Percentiles rank a stretch among this genome's conserved stretches.
phyloP scores from a whole-genome alignment of 2,797 vertebrate genomes.

The Rhynchotus rufescens region DNA sequence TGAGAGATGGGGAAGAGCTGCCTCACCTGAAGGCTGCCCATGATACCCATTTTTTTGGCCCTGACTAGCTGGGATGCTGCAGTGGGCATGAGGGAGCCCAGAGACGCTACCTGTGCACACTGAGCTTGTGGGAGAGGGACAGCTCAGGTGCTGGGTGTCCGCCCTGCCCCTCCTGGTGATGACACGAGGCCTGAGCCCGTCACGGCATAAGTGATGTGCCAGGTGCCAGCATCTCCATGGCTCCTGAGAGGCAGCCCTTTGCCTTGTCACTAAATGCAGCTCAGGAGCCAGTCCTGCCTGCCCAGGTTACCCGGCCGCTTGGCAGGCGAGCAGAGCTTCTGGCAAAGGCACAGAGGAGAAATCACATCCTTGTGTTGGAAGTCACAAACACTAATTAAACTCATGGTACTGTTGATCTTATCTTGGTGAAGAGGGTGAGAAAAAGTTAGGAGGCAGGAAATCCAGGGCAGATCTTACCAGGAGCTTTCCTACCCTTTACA shows the following conservation, averaged over 20 bases:
- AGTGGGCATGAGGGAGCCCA: not conserved
- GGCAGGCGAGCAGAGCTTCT: slow-evolving; percentile 23
- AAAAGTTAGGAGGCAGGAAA: slow-evolving; percentile 40
- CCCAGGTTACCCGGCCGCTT: slow-evolving; percentile 18
- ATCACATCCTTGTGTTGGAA: slow-evolving; percentile 33
- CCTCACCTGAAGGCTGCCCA: not conserved
- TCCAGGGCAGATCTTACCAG: not conserved
- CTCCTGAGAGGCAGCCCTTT: not conserved
- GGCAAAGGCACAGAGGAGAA: slow-evolving; percentile 51
- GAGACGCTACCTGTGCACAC: no score
- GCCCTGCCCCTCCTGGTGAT: not conserved
- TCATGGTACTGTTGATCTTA: slow-evolving; percentile 44
- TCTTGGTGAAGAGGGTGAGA: slow-evolving; percentile 60
- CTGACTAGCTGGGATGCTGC: not conserved
- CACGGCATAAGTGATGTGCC: not conserved
- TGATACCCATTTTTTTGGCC: not conserved
- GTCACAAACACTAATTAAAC: slow-evolving; percentile 66
- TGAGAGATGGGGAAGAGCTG: not conserved
- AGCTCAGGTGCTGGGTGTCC: not conserved
- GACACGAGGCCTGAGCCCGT: no score
- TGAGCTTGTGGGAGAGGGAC: not conserved
- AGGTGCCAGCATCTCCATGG: not conserved
- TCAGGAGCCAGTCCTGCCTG: slow-evolving; percentile 22
- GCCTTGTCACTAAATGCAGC: not conserved
- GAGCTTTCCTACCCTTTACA: slow-evolving; percentile 15